A percentile compares a stretch with the other conserved stretches of the same genome.
Conservation (phyloP, 2,113 vertebrate species). For the Herpetotheres cachinnans region DNA sequence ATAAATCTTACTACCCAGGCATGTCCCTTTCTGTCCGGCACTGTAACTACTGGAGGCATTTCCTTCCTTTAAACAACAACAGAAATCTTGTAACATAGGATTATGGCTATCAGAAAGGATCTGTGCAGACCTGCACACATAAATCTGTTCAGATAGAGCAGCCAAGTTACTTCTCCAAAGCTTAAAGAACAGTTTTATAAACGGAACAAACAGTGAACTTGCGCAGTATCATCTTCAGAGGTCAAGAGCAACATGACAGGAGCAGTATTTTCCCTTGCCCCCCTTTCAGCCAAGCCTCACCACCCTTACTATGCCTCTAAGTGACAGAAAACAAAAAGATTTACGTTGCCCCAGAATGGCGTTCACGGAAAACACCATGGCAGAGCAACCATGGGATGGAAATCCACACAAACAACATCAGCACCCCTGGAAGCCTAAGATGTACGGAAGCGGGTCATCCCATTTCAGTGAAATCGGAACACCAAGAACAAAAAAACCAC, state of each 20-base stretch:
- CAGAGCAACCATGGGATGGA: fast-evolving
- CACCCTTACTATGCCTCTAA: neutral
- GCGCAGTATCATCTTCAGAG: neutral
- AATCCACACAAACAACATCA: neutral
- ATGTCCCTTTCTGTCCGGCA: neutral
- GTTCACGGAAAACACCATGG: fast-evolving
- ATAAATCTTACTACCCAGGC: conserved; percentile 12
- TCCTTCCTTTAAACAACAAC: neutral
- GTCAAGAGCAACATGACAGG: neutral
- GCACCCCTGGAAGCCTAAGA: neutral
- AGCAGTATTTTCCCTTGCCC: neutral
- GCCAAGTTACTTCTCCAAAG: neutral
- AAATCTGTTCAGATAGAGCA: neutral
- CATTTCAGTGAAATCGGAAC: neutral
- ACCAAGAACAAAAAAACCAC: neutral
- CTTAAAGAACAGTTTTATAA: neutral
- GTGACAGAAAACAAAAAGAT: no score
- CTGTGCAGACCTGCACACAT: neutral
- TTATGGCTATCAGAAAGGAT: neutral
- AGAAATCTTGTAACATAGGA: neutral
- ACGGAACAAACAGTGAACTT: neutral
- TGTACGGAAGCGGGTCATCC: neutral
- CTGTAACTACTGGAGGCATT: neutral
- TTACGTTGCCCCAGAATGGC: neutral
- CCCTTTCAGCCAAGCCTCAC: neutral